phyloP scores from a whole-genome alignment of 2,113 vertebrate genomes.

The Mormyrus iriodes region DNA sequence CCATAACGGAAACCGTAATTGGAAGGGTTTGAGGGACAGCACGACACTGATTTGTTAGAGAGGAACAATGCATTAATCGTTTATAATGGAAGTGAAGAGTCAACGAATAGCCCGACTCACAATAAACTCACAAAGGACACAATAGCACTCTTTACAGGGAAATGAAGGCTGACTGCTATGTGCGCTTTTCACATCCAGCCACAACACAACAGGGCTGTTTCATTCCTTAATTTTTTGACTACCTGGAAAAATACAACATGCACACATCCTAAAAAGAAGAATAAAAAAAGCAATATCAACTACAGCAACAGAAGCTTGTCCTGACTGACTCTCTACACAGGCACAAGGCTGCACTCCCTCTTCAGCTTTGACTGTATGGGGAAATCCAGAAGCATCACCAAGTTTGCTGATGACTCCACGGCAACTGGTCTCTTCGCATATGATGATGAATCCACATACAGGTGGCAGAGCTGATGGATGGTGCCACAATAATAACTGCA shows the following conservation, averaged over 20 bases:
- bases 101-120: background rate
- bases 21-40: background rate
- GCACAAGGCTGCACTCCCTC: background rate
- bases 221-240: constrained; percentile 24
- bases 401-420: background rate
- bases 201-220: constrained; percentile 36
- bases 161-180: background rate
- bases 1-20: background rate
- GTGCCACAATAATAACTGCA: background rate
- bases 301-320: background rate
- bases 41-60: background rate
- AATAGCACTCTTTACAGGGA: background rate
- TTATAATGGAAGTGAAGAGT: background rate
- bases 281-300: background rate
- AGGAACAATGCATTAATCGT: background rate
- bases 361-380: background rate
- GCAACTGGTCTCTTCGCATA: background rate
- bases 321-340: background rate
- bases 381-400: background rate
- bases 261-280: background rate
- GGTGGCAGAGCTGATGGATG: background rate
- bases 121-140: background rate
- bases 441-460: background rate
- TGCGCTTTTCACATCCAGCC: background rate
- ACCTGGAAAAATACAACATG: background rate